Base-by-base conservation (phyloP, 92 coral and sea anemone genomes). In the Siderastrea siderea region DNA sequence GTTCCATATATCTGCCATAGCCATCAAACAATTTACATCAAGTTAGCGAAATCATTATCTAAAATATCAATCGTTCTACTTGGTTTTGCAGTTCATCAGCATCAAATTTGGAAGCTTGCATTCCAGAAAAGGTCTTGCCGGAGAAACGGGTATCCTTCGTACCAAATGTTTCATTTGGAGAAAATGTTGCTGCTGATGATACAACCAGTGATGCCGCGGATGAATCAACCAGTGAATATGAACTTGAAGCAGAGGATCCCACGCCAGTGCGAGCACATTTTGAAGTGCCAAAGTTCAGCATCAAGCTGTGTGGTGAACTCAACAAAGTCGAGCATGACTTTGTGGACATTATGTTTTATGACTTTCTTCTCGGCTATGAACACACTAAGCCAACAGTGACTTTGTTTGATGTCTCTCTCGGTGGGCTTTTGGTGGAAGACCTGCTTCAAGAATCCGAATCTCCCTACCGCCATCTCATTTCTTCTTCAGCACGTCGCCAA, bases 341-440 rank as follows among this genome's bases (percentile, higher is more conserved):
- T 62, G 99, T 96, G 6, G 97, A 96, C 73, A 95, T 96, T 0
- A 90, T 92, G 86, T 91, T 98, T 53, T 90, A 90, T 38, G 98
- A 98, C 78, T 98, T 98, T 82, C 68, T 71, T 48, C 84, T 98
- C 81, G 74, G 82, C 52, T 96, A 89, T 73, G 94, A 92, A 58
- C 94, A 93, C 72, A 90, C 93, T 0, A 92, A 81, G 44, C 93
- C 96, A 62, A 93, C 96, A 0, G 87, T 93, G 50, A 96, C 99
- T 6, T 86, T 75, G 51, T 91, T 90, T 79, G 96, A 98, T 52
- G 95, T 98, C 44, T 94, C 93, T 58, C 92, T 98, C 47, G 99
- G 99, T 10, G 98, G 98, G 2, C 88, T 98, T 51, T 79, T 96
- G 1, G 98, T 98, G 4, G 94, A 98, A 55, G 99, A 98, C 83